Evolutionary conservation across 2,113 vertebrate species (phyloP).

Genomic region (Grallaria varia): DNA sequence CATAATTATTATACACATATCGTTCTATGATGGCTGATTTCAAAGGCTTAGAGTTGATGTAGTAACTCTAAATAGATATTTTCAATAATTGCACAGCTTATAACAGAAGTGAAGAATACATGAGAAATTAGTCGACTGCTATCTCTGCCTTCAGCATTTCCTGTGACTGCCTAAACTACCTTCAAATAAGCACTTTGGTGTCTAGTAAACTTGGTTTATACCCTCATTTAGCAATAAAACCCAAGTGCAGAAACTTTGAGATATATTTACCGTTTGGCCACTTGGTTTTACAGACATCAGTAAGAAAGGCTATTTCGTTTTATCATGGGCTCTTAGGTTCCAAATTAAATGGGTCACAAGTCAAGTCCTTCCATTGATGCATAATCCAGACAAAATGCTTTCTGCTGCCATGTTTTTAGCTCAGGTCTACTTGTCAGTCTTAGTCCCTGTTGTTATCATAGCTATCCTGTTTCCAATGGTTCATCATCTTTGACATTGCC

Average conservation of each 20-base stretch:
- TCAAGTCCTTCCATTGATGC: neutral
- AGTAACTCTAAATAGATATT: neutral
- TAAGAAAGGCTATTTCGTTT: neutral
- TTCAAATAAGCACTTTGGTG: neutral
- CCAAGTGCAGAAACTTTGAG: neutral
- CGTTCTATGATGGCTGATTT: neutral
- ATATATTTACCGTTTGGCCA: neutral
- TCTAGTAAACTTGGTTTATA: neutral
- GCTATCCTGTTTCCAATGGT: neutral
- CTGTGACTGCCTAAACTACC: neutral
- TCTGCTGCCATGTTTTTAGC: neutral
- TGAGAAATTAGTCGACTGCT: neutral
- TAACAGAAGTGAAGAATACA: neutral
- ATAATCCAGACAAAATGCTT: neutral
- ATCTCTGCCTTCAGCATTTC: neutral
- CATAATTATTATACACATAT: neutral
- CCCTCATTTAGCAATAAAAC: neutral
- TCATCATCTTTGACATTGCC: neutral
- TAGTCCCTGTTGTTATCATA: neutral
- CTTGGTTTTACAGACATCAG: neutral
- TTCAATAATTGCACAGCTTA: neutral
- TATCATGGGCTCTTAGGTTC: neutral
- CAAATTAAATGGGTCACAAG: neutral
- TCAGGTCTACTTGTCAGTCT: neutral
- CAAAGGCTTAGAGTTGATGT: neutral